Evolutionary conservation across 1,140 invertebrate genomes (phyloP), one percentile per base, ranked within the genome.

Genomic region (Leptoteleia sp.): DNA sequence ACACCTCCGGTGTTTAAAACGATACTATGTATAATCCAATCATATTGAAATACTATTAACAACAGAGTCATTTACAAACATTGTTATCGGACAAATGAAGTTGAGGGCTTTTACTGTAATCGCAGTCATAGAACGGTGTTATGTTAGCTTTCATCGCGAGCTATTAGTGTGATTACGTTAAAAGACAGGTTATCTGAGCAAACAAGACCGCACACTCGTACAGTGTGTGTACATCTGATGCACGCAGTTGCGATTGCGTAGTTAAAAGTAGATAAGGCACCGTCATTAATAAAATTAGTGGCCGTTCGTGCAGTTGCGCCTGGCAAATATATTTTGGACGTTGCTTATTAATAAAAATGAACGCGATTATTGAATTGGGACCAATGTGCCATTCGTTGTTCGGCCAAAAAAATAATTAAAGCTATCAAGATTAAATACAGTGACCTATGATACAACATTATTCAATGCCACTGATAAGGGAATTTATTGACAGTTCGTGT

Each of bases 31-130:
- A n/a, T 38, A n/a, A n/a, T n/a, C n/a, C 31, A 48, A 48, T 12
- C 11, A 2, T 35, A 67, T 61, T 37, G 37, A 61, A 43, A 54
- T 4, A 27, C 25, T 55, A 72, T 50, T 61, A 62, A 47, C 47
- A 57, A 68, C 61, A 62, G 22, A 59, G 27, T 54, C 54, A 76
- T 68, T 76, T 76, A 33, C 45, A 67, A 68, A 67, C 55, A 54
- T 11, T 62, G 12, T 67, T 76, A 76, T 76, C 72, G 55, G 54
- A 29, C 38, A 55, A 50, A 3, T 16, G 52, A 70, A 50, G 54
- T 59, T 45, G 47, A 76, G 64, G 40, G 62, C 64, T 76, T 76
- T 76, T 76, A 76, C 45, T 62, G 48, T 76, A 76, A 76, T 68
- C 64, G 40, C 8, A 62, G 16, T 64, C 55, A 52, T 62, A 62